Conservation (phyloP, 2,113 vertebrate species). For the Zosterops hypoxanthus region DNA sequence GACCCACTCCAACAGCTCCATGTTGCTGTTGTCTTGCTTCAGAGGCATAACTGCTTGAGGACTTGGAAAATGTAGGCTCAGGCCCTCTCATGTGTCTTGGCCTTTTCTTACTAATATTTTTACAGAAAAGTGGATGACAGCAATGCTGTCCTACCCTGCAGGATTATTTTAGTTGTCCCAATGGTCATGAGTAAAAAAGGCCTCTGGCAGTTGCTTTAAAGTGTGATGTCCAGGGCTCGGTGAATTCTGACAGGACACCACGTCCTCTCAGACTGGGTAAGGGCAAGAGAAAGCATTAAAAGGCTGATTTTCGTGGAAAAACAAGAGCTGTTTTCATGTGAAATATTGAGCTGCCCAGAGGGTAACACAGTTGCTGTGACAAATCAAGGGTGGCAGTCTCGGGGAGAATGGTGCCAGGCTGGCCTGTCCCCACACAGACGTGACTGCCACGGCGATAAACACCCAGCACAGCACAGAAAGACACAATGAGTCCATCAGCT, state of each 20-base stretch:
- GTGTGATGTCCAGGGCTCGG: not conserved
- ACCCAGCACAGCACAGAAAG: not conserved
- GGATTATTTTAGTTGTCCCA: not conserved
- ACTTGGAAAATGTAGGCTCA: not conserved
- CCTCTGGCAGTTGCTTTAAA: not conserved
- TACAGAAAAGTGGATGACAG: not conserved
- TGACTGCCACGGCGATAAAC: not conserved
- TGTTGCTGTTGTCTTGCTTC: not conserved
- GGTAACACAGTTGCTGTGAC: not conserved
- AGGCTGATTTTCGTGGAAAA: constrained; percentile 13
- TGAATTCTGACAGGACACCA: not conserved
- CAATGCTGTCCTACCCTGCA: not conserved
- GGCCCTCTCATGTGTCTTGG: not conserved
- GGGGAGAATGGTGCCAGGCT: constrained; percentile 39
- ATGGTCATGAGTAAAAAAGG: not conserved
- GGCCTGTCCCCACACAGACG: not conserved
- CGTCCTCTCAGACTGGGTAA: not conserved
- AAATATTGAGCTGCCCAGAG: constrained; percentile 1
- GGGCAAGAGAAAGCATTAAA: not conserved
- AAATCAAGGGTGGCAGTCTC: not conserved
- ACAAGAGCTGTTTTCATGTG: constrained; percentile 27
- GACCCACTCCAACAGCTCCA: not conserved
- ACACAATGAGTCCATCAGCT: not conserved
- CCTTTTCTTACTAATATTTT: not conserved
- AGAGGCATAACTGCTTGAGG: not conserved